Base-by-base conservation (phyloP, 2,888 invertebrate genomes). In the Chrysina gloriosa region DNA sequence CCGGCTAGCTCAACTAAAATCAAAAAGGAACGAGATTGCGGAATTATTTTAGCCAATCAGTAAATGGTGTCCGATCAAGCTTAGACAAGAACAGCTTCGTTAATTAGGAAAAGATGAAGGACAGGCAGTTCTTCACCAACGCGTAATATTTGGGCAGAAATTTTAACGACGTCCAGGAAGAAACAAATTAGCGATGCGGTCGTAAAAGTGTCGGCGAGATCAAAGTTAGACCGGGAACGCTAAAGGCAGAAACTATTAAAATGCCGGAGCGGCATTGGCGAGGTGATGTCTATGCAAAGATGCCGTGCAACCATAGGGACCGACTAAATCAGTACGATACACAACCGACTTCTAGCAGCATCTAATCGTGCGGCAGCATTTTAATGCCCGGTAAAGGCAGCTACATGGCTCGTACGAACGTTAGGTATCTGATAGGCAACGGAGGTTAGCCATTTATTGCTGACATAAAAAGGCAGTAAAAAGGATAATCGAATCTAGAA, bases 151-250 rank as follows among this genome's bases (percentile, higher is more conserved):
- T 39, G 19, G 23, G 25, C 39, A 39, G 39, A 58, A 39, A 58
- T 58, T 58, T 58, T 58, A 58, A 58, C 14, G 58, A 58, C 42
- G 42, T 58, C 58, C 58, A 39, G 58, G 14, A 58, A 58, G 58
- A 25, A 11, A 14, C 11, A 27, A 58, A 58, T 58, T 58, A 58
- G 58, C 39, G 27, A 25, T 5, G 14, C 7, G 25, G 19, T 58
- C 58, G 58, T 58, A 58, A 58, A 58, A 58, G 58, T 11, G 16
- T 7, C 39, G 39, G 58, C 39, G 9, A 58, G 23, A 58, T 58
- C 58, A 58, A 58, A 58, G 58, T 11, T 14, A 14, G 27, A 21
- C 21, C 11, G 16, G 11, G 21, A n/a, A 23, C 39, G 27, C 42
- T 58, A 58, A 58, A 21, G 58, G 42, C 39, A 39, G 34, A 39